A percentile compares a stretch with the other conserved stretches of the same genome.
These are phyloP conservation scores for Melanotus villosus DNA, from an alignment of 2,888 invertebrate genomes.

Conservation along the genomic window DNA sequence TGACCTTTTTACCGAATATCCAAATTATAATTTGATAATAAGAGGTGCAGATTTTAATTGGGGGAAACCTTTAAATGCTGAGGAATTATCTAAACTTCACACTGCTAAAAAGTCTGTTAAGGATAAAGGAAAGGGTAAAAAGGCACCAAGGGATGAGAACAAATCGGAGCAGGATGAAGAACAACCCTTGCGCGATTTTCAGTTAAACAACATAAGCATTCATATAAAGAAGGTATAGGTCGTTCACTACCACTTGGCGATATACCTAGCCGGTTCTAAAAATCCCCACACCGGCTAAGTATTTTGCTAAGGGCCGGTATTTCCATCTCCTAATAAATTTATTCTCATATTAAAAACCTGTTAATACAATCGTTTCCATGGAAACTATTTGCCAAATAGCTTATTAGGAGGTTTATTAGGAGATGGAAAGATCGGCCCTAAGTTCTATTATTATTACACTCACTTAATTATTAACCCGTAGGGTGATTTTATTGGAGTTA, in stretches of 20 bases:
- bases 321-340: too few relatives aligned
- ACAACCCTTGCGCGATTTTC: not conserved
- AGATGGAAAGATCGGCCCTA: too few relatives aligned
- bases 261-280: too few relatives aligned
- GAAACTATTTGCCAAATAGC: too few relatives aligned
- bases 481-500: slow-evolving; percentile 87
- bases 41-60: slow-evolving; percentile 76
- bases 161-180: not conserved
- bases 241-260: too few relatives aligned
- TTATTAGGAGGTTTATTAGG: too few relatives aligned
- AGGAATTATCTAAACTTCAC: slow-evolving; percentile 61
- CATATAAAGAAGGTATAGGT: slow-evolving; percentile 67
- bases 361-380: too few relatives aligned
- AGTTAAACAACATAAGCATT: slow-evolving; percentile 63
- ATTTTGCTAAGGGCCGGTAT: too few relatives aligned
- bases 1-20: slow-evolving; percentile 65
- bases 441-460: not conserved
- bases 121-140: slow-evolving; percentile 71
- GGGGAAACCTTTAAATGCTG: slow-evolving; percentile 68
- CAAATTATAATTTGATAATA: slow-evolving; percentile 72
- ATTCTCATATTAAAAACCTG: too few relatives aligned
- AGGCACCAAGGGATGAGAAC: slow-evolving; percentile 43
- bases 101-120: slow-evolving; percentile 63
- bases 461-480: slow-evolving; percentile 67
- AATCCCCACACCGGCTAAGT: too few relatives aligned